Conservation (phyloP, 2,113 vertebrate species). For the Aythya baeri region DNA sequence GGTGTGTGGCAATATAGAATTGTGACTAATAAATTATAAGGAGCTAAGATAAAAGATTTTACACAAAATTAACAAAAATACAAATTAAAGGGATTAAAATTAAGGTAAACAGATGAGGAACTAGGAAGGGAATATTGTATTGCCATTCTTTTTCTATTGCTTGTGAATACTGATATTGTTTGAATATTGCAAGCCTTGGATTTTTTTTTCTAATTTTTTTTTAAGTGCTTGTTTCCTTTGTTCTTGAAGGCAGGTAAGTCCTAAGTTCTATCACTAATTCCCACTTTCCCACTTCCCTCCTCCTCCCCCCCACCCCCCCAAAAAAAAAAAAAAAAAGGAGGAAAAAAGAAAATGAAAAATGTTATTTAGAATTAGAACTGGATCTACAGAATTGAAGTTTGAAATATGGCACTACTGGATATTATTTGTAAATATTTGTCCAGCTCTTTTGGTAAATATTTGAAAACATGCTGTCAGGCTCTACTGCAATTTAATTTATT, state of each 20-base stretch:
- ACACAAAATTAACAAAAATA: not conserved
- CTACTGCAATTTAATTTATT: not conserved
- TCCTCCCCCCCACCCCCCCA: too few species aligned
- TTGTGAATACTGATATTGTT: not conserved
- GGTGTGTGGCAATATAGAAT: not conserved
- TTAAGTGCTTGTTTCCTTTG: not conserved
- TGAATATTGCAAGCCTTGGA: not conserved
- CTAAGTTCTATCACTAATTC: not conserved
- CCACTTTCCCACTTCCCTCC: too few species aligned
- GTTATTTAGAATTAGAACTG: not conserved
- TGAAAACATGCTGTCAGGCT: not conserved
- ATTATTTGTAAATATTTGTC: not conserved
- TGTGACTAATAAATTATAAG: not conserved
- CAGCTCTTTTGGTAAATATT: accelerated
- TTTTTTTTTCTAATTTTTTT: not conserved
- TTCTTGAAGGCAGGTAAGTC: not conserved
- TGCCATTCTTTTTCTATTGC: not conserved
- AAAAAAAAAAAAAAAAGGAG: too few species aligned
- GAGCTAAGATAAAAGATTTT: not conserved
- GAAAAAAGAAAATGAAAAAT: too few species aligned
- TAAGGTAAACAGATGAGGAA: not conserved
- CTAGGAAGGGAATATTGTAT: not conserved
- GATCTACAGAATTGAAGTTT: not conserved
- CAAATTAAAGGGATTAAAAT: not conserved
- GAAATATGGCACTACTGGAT: not conserved